phyloP scores from a whole-genome alignment of 1,140 invertebrate genomes.

The Eurytemora carolleeae region DNA sequence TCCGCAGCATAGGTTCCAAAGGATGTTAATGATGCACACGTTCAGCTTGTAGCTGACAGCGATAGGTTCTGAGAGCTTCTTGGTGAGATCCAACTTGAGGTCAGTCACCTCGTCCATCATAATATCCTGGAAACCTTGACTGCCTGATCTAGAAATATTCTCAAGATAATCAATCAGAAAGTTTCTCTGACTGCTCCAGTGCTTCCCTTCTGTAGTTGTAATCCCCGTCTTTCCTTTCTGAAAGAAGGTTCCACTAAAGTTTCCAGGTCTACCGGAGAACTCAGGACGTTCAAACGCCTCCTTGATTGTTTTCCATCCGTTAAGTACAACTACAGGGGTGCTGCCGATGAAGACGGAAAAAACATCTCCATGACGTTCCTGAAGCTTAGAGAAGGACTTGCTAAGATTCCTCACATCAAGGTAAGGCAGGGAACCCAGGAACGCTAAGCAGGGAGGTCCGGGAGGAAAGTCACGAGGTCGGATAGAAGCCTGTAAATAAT shows the following conservation, averaged over 20 bases:
- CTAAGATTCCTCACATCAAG: constrained; percentile 1
- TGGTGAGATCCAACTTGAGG: constrained; percentile 1
- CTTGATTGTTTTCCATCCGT: constrained; percentile 10
- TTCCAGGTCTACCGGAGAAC: background rate
- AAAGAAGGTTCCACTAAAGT: background rate
- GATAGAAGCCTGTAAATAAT: background rate
- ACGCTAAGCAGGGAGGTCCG: background rate
- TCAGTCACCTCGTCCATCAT: constrained; percentile 6
- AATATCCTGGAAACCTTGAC: constrained; percentile 4
- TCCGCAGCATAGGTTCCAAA: constrained; percentile 5
- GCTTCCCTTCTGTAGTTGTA: background rate
- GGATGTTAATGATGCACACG: constrained; percentile 8
- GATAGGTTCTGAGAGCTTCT: constrained; percentile 4
- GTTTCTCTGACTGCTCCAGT: background rate
- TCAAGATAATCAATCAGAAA: background rate
- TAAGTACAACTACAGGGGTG: constrained; percentile 6
- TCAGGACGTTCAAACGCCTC: background rate
- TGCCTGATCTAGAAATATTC: background rate
- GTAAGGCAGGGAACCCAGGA: constrained; percentile 9
- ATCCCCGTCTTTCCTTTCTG: background rate
- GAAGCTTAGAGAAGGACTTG: constrained; percentile 1
- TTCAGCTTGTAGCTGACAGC: constrained; percentile 5
- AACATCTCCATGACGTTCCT: background rate
- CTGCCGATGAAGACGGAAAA: constrained; percentile 6
- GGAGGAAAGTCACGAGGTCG: constrained; percentile 2